A percentile compares a stretch with the other conserved stretches of the same genome.
These are phyloP conservation scores for Botia almorhae DNA, from an alignment of 2,797 vertebrate genomes.

Conservation along the genomic window DNA sequence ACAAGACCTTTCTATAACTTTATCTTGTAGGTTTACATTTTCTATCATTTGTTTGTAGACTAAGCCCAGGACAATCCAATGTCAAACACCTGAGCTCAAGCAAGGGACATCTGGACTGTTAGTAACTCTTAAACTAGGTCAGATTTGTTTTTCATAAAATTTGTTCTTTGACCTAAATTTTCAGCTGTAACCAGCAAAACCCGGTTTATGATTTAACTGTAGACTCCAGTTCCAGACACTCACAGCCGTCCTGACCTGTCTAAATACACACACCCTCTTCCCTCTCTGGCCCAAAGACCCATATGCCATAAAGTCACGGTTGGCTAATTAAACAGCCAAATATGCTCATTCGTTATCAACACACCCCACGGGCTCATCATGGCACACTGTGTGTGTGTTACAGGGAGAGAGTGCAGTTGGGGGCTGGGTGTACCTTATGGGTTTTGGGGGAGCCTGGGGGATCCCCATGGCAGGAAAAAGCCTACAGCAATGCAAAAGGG, in stretches of 20 bases:
- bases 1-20: background rate
- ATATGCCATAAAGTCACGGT: conserved; percentile 49
- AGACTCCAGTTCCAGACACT: background rate
- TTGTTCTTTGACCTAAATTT: conserved; percentile 6
- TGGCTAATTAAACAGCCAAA: conserved; percentile 59
- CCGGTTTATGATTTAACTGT: conserved; percentile 7
- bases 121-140: background rate
- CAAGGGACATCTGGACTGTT: background rate
- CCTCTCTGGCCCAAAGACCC: conserved; percentile 37
- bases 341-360: conserved; percentile 53
- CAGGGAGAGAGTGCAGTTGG: background rate
- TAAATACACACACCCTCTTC: conserved; percentile 1
- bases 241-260: background rate
- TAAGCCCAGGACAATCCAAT: background rate
- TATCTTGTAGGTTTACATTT: background rate
- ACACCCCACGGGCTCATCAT: conserved; percentile 50
- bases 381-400: conserved; percentile 33
- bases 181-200: conserved; percentile 19
- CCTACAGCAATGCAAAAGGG: conserved; percentile 3
- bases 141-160: background rate
- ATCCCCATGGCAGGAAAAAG: conserved; percentile 38
- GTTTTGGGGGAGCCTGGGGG: conserved; percentile 34
- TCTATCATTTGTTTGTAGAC: background rate
- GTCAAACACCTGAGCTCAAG: conserved; percentile 14
- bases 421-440: conserved; percentile 22